These are phyloP conservation scores for Myotis pilosus DNA, from an alignment of 2,797 vertebrate genomes.

Conservation along the genomic window DNA sequence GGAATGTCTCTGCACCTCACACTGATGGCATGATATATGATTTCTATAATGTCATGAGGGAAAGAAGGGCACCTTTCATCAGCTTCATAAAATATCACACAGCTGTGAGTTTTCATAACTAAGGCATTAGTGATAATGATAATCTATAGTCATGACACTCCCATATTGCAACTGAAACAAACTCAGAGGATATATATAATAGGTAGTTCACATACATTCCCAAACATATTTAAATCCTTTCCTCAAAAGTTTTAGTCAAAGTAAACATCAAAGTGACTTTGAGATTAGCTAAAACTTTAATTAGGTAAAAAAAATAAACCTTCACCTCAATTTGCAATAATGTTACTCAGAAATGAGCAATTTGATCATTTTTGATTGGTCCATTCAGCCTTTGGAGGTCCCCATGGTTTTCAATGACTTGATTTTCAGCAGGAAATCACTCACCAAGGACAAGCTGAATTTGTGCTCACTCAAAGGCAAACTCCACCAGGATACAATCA, in stretches of 20 bases:
- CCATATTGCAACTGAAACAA: not conserved
- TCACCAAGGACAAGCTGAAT: not conserved
- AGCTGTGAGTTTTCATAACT: not conserved
- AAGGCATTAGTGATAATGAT: not conserved
- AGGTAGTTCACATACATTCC: not conserved
- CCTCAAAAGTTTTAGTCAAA: conserved; percentile 2
- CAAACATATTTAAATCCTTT: not conserved
- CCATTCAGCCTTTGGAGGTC: not conserved
- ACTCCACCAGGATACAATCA: not conserved
- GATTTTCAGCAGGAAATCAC: not conserved
- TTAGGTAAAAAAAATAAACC: no score
- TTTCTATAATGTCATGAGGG: not conserved
- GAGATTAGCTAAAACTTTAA: conserved; percentile 17
- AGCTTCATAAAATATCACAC: not conserved
- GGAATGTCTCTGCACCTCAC: not conserved
- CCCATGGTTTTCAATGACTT: not conserved
- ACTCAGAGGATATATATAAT: not conserved
- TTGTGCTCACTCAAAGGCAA: not conserved
- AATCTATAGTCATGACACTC: not conserved
- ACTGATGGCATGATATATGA: not conserved
- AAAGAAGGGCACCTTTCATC: not conserved
- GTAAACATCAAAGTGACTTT: not conserved
- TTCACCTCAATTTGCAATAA: not conserved
- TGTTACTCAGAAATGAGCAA: not conserved
- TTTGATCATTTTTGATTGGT: not conserved